These are phyloP conservation scores for Zapornia atra DNA, from an alignment of 2,113 vertebrate species.

Conservation along the genomic window DNA sequence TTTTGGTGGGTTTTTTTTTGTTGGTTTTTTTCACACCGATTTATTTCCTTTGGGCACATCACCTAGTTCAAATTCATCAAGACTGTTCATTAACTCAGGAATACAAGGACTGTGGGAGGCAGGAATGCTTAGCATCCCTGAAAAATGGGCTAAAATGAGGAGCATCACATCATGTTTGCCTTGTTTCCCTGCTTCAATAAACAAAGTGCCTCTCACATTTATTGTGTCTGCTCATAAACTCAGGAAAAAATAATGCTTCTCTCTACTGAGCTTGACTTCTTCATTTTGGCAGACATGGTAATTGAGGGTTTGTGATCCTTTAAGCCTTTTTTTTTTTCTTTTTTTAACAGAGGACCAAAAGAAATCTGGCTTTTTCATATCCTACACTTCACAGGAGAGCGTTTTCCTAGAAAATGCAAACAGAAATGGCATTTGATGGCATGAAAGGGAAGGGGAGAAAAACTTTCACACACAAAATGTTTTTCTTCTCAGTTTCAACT, in stretches of 20 bases:
- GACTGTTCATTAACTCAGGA: neutral
- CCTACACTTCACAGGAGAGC: neutral
- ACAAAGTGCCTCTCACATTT: neutral
- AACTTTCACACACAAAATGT: neutral
- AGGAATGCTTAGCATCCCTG: neutral
- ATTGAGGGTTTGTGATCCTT: conserved; percentile 17
- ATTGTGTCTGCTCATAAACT: neutral
- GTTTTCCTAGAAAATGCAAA: conserved; percentile 57
- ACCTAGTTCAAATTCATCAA: neutral
- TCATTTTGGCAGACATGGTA: conserved; percentile 7
- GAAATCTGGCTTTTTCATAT: conserved; percentile 11
- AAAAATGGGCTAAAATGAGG: neutral
- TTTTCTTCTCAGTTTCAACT: conserved; percentile 13
- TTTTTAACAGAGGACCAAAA: neutral
- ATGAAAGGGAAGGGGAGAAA: neutral
- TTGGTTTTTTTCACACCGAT: neutral
- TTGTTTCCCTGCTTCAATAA: neutral
- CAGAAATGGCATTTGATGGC: conserved; percentile 3
- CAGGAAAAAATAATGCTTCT: neutral
- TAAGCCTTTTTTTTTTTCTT: neutral
- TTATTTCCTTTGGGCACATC: neutral
- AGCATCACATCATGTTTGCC: neutral
- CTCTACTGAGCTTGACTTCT: neutral
- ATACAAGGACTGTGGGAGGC: neutral
- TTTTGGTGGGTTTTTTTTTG: too few species aligned